Evolutionary conservation across 2,888 invertebrate genomes (phyloP).

Genomic region (Pteria penguin): DNA sequence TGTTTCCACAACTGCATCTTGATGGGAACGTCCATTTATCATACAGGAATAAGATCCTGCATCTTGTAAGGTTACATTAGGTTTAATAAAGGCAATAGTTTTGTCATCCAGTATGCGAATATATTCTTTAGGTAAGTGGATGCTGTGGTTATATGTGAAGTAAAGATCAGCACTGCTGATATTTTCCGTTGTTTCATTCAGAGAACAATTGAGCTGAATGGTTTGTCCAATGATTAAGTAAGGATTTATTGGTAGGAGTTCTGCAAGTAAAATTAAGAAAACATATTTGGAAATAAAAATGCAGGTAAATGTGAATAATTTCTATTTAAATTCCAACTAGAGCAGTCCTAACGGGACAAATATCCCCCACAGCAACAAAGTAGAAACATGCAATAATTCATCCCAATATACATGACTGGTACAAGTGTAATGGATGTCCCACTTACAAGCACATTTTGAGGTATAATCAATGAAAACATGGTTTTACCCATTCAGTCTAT

Average conservation of each 20-base stretch:
- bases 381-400: no score
- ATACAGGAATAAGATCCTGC: background rate
- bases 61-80: background rate
- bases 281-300: no score
- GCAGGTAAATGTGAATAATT: no score
- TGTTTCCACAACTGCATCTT: no score
- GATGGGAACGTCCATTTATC: background rate
- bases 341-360: no score
- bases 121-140: background rate
- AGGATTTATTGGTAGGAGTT: background rate
- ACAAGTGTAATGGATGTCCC: no score
- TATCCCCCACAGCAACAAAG: no score
- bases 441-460: no score
- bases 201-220: background rate
- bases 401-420: no score
- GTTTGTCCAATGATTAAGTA: background rate
- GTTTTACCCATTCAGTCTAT: no score
- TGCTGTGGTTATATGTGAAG: background rate
- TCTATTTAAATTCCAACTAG: no score
- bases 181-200: background rate
- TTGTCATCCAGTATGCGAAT: background rate
- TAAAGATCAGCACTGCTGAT: background rate
- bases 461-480: no score
- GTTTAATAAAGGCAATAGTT: background rate
- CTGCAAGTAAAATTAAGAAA: background rate